Evolutionary conservation across 2,888 invertebrate species (phyloP), one percentile per base, ranked within the genome.

Genomic region (Pelosia muscerda): DNA sequence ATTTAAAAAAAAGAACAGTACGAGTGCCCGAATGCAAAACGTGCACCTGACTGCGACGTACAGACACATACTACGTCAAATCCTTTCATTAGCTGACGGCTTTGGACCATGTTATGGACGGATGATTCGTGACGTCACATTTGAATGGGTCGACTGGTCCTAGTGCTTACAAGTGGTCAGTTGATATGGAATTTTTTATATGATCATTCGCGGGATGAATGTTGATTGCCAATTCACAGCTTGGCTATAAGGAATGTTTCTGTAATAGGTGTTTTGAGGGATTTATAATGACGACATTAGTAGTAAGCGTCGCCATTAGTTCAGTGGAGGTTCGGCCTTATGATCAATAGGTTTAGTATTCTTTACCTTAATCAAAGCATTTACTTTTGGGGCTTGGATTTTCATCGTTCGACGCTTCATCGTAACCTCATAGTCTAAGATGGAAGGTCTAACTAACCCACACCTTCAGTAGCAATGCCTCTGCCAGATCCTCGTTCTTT

Each of bases 61-160:
- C 70, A n/a, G 69, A 74, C 73, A 69, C 68, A 74, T 73, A 86
- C 85, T 86, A 84, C 82, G 68, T 78, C 75, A 78, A 79, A 79
- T 70, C 72, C 74, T 81, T 71, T 42, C 66, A 67, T 63, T 57
- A 63, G 19, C 28, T 57, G 65, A 69, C 71, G 69, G 71, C 75
- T 73, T 68, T 71, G 77, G 82, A 73, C 73, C 78, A 74, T 77
- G 83, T 74, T 77, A 77, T 84, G 81, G 83, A 79, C 70, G 71
- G 72, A 74, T 82, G 79, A 78, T 71, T 66, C 65, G 70, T 77
- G 68, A 81, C 76, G 82, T 80, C 73, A 78, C 62, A 76, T 69
- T 65, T 69, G 69, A 74, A 76, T 73, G 72, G 73, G 71, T 71
- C 77, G 23, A 73, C 70, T 65, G 61, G 62, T 69, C 75, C 68